Percentiles rank a stretch among this genome's conserved stretches.
These are phyloP conservation scores for Zeugodacus cucurbitae DNA, from an alignment of 1,140 invertebrate species.

Conservation along the genomic window DNA sequence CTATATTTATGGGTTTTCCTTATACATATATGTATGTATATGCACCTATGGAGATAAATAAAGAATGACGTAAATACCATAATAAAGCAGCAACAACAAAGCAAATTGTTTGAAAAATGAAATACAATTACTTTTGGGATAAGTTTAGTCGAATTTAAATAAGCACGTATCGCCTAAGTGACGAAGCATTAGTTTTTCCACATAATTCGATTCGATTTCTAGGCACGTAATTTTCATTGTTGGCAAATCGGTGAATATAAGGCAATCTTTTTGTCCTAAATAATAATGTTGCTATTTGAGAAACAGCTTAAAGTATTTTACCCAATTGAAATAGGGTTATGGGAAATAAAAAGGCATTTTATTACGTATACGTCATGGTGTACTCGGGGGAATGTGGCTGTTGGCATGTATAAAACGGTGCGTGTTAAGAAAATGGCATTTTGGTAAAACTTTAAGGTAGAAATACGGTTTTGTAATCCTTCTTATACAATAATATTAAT, in stretches of 20 bases:
- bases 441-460: too few relatives aligned
- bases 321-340: background rate
- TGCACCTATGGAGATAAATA: background rate
- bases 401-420: too few relatives aligned
- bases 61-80: background rate
- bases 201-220: slow-evolving; percentile 1
- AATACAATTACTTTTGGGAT: slow-evolving; percentile 14
- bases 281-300: background rate
- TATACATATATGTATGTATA: background rate
- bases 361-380: slow-evolving; percentile 8
- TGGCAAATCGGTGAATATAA: background rate
- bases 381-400: background rate
- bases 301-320: background rate
- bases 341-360: background rate
- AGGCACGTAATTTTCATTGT: slow-evolving; percentile 14
- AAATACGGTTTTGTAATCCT: too few relatives aligned
- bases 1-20: background rate
- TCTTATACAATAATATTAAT: too few relatives aligned
- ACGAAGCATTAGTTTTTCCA: background rate
- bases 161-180: slow-evolving; percentile 12
- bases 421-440: too few relatives aligned
- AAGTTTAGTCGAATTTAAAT: slow-evolving; percentile 28
- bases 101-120: slow-evolving; percentile 4
- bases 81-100: background rate
- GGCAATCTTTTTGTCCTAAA: background rate